Conservation (phyloP, 2,888 invertebrate genomes). For the Nasonovia ribisnigri region DNA sequence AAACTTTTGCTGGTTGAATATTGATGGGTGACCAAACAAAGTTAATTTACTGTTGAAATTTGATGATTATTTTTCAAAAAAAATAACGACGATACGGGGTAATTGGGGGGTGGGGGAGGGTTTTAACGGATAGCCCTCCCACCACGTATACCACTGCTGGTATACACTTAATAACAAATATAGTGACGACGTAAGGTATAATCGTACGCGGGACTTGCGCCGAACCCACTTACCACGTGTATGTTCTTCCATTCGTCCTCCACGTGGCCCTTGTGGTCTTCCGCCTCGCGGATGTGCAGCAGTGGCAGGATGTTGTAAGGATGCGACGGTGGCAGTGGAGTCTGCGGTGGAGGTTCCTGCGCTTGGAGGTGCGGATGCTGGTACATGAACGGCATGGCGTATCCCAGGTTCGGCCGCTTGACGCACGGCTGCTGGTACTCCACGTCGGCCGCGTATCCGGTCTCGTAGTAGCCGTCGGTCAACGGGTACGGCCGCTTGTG, state of each 20-base stretch:
- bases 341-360: slow-evolving; percentile 27
- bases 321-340: neutral
- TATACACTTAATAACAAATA: no score
- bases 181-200: no score
- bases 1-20: no score
- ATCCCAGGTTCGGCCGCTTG: slow-evolving; percentile 54
- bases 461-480: slow-evolving; percentile 39
- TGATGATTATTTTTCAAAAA: no score
- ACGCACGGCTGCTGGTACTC: slow-evolving; percentile 60
- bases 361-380: slow-evolving; percentile 39
- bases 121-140: no score
- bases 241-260: slow-evolving; percentile 97
- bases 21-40: no score
- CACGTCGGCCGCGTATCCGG: slow-evolving; percentile 44
- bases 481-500: slow-evolving; percentile 35
- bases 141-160: no score
- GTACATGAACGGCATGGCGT: slow-evolving; percentile 60
- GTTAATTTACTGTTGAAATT: no score
- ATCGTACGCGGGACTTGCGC: neutral
- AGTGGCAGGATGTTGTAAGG: slow-evolving; percentile 56
- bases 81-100: no score
- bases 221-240: slow-evolving; percentile 75
- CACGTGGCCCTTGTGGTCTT: slow-evolving; percentile 72
- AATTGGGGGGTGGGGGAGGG: no score
- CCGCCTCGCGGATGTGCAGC: slow-evolving; percentile 65